These are phyloP conservation scores for Rhogogaster chlorosoma DNA, from an alignment of 2,888 invertebrate species.

Conservation along the genomic window DNA sequence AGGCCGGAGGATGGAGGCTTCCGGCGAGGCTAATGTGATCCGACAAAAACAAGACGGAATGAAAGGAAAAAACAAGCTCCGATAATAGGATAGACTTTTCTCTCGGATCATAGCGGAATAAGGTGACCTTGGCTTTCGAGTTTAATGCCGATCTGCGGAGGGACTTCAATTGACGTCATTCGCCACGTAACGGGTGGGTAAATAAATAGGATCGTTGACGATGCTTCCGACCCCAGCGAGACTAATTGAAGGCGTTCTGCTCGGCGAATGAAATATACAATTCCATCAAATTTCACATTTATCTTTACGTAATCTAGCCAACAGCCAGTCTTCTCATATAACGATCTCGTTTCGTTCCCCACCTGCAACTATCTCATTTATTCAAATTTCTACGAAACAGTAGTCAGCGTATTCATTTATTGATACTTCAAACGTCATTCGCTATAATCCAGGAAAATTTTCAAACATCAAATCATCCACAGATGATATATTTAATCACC, in stretches of 20 bases:
- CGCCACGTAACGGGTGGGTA: conserved; percentile 45
- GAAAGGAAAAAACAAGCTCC: conserved; percentile 1
- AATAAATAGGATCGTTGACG: conserved; percentile 43
- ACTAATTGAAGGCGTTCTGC: conserved; percentile 47
- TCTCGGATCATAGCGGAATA: conserved; percentile 14
- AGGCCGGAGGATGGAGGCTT: conserved; percentile 37
- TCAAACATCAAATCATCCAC: neutral
- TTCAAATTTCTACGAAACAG: neutral
- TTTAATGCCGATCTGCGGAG: conserved; percentile 33
- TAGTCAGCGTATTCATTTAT: neutral
- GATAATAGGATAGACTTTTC: conserved; percentile 48
- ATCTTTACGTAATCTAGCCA: conserved; percentile 43
- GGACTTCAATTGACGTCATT: conserved; percentile 42
- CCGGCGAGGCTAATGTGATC: neutral
- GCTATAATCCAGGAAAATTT: conserved; percentile 16
- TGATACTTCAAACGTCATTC: neutral
- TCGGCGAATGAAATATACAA: conserved; percentile 43
- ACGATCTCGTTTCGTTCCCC: neutral
- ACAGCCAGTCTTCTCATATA: conserved; percentile 16
- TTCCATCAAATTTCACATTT: conserved; percentile 47
- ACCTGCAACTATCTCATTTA: neutral
- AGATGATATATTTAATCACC: conserved; percentile 23
- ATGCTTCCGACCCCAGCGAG: conserved; percentile 39
- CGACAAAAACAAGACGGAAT: conserved; percentile 20
- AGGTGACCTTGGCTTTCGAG: conserved; percentile 32